Conservation (phyloP, 2,113 vertebrate species). For the Hippopotamus amphibius region DNA sequence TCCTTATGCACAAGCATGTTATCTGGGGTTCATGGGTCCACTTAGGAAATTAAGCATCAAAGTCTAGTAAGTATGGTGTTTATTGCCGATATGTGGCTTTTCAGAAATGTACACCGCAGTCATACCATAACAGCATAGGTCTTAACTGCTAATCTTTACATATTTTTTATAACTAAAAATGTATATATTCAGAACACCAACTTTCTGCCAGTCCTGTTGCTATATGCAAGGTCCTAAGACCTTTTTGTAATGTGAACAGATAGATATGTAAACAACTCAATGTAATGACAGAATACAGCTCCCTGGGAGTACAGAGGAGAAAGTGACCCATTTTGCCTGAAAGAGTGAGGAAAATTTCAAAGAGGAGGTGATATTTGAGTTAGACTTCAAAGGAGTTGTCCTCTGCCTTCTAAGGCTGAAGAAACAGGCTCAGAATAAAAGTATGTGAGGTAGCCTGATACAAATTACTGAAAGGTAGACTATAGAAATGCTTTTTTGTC, state of each 20-base stretch:
- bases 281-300: slow-evolving; percentile 28
- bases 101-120: background rate
- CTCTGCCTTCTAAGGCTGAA: slow-evolving; percentile 14
- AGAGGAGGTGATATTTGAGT: slow-evolving; percentile 34
- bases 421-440: slow-evolving; percentile 49
- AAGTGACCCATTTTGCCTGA: slow-evolving; percentile 43
- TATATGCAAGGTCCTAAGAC: background rate
- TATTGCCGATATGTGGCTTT: background rate
- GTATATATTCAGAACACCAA: background rate
- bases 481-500: background rate
- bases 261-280: slow-evolving; percentile 51
- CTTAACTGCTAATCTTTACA: background rate
- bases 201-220: background rate
- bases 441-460: background rate
- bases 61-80: background rate
- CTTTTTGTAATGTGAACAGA: background rate
- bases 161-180: background rate
- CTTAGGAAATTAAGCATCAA: slow-evolving; percentile 15
- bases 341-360: slow-evolving; percentile 29
- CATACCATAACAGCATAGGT: background rate
- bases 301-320: background rate
- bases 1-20: background rate
- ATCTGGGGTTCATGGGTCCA: background rate
- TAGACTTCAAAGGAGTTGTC: background rate
- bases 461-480: background rate